A percentile compares a stretch with the other conserved stretches of the same genome.
phyloP scores from a whole-genome alignment of 2,888 invertebrate species.

The Platycheirus rosarum region DNA sequence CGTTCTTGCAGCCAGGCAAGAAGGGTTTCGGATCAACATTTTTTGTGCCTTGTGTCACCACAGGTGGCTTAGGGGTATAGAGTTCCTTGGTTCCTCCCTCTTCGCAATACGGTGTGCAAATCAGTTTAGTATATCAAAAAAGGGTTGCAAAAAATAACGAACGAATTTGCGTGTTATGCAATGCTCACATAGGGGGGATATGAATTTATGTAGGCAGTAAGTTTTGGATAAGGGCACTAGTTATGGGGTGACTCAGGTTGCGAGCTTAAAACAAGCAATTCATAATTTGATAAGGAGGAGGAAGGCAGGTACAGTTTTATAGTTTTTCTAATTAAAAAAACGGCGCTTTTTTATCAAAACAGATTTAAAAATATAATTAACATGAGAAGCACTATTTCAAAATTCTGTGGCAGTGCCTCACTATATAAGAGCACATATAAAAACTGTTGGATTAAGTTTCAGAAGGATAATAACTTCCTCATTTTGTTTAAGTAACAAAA shows the following conservation, averaged over 20 bases:
- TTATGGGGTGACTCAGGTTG: conserved; percentile 23
- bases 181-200: conserved; percentile 52
- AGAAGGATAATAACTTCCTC: too few species aligned
- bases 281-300: conserved; percentile 60
- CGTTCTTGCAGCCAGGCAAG: background rate
- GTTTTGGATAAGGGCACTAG: conserved; percentile 25
- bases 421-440: too few species aligned
- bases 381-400: too few species aligned
- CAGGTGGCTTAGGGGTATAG: conserved; percentile 61
- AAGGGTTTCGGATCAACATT: conserved; percentile 46
- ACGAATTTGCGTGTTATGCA: conserved; percentile 39
- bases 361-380: too few species aligned
- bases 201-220: conserved; percentile 1
- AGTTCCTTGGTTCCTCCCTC: background rate
- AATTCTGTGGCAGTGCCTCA: too few species aligned
- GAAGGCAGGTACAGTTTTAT: conserved; percentile 5
- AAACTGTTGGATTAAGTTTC: too few species aligned
- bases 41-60: conserved; percentile 66
- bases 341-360: too few species aligned
- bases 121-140: background rate
- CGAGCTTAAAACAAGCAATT: conserved; percentile 38
- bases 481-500: too few species aligned
- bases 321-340: conserved; percentile 21
- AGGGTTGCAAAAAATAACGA: conserved; percentile 53
- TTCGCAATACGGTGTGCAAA: conserved; percentile 18